Conservation (phyloP, 2,113 vertebrate genomes). For the Microtus montanus region DNA sequence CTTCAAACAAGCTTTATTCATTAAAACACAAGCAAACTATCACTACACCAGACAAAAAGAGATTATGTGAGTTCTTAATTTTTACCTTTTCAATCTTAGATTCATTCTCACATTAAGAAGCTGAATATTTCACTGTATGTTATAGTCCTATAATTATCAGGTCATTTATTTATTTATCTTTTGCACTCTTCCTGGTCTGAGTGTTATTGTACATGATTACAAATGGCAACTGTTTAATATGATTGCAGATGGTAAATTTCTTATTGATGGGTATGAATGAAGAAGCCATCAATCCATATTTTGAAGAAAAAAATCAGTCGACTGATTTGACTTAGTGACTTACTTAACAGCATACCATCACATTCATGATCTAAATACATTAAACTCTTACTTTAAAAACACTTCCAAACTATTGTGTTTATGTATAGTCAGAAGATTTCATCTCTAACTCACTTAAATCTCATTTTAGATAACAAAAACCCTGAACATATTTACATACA, state of each 20-base stretch:
- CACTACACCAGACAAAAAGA: neutral
- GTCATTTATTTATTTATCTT: slow-evolving; percentile 42
- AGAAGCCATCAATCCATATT: slow-evolving; percentile 10
- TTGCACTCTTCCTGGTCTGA: slow-evolving; percentile 14
- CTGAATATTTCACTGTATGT: slow-evolving; percentile 39
- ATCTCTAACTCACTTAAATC: neutral
- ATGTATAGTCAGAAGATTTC: neutral
- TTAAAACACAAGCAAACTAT: no score
- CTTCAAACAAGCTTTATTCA: no score
- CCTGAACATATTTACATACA: no score
- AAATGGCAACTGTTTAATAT: slow-evolving; percentile 39
- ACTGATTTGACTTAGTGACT: neutral
- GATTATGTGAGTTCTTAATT: neutral
- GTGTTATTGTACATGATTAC: slow-evolving; percentile 59
- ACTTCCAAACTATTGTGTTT: neutral
- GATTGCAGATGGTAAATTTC: slow-evolving; percentile 55
- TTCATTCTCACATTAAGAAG: slow-evolving; percentile 5
- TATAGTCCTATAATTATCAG: slow-evolving; percentile 22
- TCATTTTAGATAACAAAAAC: neutral
- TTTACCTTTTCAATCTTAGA: neutral
- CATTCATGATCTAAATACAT: neutral
- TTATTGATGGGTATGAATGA: slow-evolving; percentile 54
- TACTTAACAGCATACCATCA: neutral
- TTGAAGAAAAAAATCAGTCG: neutral
- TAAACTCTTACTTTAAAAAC: neutral